Evolutionary conservation across 1,140 invertebrate species (phyloP), one percentile per base, ranked within the genome.

Genomic region (Formica selysi): DNA sequence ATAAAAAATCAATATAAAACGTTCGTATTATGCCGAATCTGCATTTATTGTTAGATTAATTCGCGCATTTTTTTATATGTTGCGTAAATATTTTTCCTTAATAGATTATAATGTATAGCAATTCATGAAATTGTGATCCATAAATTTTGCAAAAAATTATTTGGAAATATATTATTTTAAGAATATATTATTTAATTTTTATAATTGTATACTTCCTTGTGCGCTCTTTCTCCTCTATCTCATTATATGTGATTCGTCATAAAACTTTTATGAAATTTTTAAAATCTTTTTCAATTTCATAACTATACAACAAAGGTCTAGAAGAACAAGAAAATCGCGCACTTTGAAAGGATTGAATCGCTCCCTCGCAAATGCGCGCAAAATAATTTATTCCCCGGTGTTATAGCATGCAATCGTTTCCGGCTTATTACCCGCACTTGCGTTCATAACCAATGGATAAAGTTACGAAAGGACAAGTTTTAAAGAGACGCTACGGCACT

Each of bases 381-480:
- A 83, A 83, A 83, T 83, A 83, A 76, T 85, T 76, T 29, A 67
- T 78, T 85, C 32, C 32, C 26, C 22, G 73, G 78, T 78, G 48
- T 19, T 32, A n/a, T 64, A 51, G 81, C 73, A 78, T 61, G 70
- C 81, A 78, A 85, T 67, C 44, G 73, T 85, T 85, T 78, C 73
- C 81, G 32, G 59, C 62, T 85, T 84, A 74, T 74, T 78, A 85
- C 61, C 44, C 48, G 44, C 26, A 41, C 74, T 62, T 62, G 22
- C 38, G n/a, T 87, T 51, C 32, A 48, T 71, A 86, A 71, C n/a
- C 19, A 29, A 22, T 74, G 86, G 29, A 79, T 38, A 64, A 79
- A 86, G 84, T 87, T 87, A 65, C 84, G 74, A 87, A 86, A 86
- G 51, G 67, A 80, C 74, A 73, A 86, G 54, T 44, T 78, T 51